Conservation (phyloP, 2,113 vertebrate species). For the Ovis aries region DNA sequence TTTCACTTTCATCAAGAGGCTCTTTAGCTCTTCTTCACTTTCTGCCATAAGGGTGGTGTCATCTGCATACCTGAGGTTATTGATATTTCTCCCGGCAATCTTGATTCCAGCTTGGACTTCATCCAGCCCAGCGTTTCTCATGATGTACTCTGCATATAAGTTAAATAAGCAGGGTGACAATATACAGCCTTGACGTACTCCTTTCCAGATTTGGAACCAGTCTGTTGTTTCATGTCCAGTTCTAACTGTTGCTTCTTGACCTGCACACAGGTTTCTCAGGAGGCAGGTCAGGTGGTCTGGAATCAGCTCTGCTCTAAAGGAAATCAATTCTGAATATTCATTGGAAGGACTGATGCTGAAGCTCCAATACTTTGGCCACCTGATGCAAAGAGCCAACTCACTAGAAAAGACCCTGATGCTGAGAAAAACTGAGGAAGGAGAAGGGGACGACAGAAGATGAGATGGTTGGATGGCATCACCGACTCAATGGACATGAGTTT, state of each 20-base stretch:
- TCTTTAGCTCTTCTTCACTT: neutral
- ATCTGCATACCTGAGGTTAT: neutral
- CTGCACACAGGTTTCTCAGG: neutral
- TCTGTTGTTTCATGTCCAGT: neutral
- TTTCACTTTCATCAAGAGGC: neutral
- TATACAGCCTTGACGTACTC: neutral
- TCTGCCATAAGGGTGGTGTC: neutral
- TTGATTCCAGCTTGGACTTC: neutral
- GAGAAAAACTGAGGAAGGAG: neutral
- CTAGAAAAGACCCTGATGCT: neutral
- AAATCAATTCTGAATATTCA: neutral
- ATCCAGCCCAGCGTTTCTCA: neutral
- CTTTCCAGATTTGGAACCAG: neutral
- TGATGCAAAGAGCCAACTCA: neutral
- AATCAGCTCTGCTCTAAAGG: neutral
- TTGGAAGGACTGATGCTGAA: neutral
- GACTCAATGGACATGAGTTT: neutral
- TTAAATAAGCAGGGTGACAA: neutral
- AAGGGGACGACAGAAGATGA: neutral
- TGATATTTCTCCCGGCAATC: neutral
- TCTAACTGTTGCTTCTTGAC: neutral
- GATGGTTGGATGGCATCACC: neutral
- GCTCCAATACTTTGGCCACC: neutral
- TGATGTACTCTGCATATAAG: neutral
- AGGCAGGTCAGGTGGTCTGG: neutral